A percentile compares a stretch with the other conserved stretches of the same genome.
phyloP scores from a whole-genome alignment of 64 coral and sea anemone species.

The Acropora yongei region DNA sequence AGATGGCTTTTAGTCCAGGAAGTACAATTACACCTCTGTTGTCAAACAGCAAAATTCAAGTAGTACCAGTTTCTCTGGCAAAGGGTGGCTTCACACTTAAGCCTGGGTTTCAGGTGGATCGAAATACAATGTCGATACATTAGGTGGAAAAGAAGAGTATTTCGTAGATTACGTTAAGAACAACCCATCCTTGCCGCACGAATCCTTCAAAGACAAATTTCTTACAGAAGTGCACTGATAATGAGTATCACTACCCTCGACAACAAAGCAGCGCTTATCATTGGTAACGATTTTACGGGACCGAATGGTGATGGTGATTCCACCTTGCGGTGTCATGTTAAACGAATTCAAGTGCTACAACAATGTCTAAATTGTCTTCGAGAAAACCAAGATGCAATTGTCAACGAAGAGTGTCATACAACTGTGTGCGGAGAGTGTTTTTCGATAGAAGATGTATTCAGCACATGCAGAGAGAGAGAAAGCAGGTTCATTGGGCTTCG shows the following conservation, averaged over 20 bases:
- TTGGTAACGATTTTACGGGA: not conserved
- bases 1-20: not conserved
- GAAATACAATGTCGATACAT: not conserved
- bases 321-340: not conserved
- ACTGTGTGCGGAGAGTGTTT: too few relatives aligned
- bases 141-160: slow-evolving; percentile 33
- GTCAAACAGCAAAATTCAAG: not conserved
- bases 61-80: slow-evolving; percentile 18
- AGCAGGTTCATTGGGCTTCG: too few relatives aligned
- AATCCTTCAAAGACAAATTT: slow-evolving; percentile 26
- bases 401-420: not conserved
- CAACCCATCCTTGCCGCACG: not conserved
- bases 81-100: slow-evolving; percentile 45
- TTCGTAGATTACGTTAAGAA: not conserved
- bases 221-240: slow-evolving; percentile 33
- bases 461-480: too few relatives aligned
- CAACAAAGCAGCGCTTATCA: not conserved
- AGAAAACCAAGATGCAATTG: not conserved
- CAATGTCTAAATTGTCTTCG: slow-evolving; percentile 1
- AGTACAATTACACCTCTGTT: not conserved
- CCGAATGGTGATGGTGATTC: not conserved
- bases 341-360: not conserved
- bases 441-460: too few relatives aligned
- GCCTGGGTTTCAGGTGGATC: slow-evolving; percentile 44
- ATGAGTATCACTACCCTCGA: slow-evolving; percentile 39